Evolutionary conservation across 2,797 vertebrate species (phyloP), one percentile per base, ranked within the genome.

Genomic region (Urophycis tenuis): DNA sequence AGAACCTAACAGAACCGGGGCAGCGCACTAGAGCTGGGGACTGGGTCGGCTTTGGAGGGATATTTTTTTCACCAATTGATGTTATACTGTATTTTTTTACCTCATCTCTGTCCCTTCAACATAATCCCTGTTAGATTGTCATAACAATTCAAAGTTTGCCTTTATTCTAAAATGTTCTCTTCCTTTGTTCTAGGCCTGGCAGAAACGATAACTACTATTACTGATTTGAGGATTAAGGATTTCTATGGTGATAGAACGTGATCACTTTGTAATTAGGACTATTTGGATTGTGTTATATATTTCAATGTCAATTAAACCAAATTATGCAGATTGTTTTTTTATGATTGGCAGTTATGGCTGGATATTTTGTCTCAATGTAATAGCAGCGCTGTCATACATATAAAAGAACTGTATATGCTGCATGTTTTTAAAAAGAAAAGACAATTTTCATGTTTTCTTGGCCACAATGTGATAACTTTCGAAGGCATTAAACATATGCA

Each of bases 171-270:
- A 88, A 70, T 76, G 5, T 81, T 90, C 73, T 90, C 86, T 89
- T 86, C 88, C 87, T 90, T 80, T 90, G 88, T 90, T 91, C 83
- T 88, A 89, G 87, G 89, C 80, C 77, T 72, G 53, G 85, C 83
- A 89, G 88, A 91, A 69, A 86, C 84, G 83, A 78, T 84, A 84
- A 80, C 80, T 81, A 1, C 87, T 81, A 35, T 85, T 87, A 84
- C 73, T 81, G 85, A 81, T 33, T 84, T 72, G 84, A 80, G 76
- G 82, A 83, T 79, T 83, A 83, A 81, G 72, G 85, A 78, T 87
- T 86, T 71, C 60, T 80, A 81, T 75, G 72, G 79, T 78, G 84
- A 84, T 29, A 81, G 30, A 82, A 41, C 17, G 11, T 74, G 14
- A 15, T 45, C 22, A 34, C 22, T 71, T 6, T 34, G 1, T n/a